Percentiles rank a stretch among this genome's conserved stretches.
These are phyloP conservation scores for Rhodeus uyekii DNA, from an alignment of 2,797 vertebrate genomes.

Conservation along the genomic window DNA sequence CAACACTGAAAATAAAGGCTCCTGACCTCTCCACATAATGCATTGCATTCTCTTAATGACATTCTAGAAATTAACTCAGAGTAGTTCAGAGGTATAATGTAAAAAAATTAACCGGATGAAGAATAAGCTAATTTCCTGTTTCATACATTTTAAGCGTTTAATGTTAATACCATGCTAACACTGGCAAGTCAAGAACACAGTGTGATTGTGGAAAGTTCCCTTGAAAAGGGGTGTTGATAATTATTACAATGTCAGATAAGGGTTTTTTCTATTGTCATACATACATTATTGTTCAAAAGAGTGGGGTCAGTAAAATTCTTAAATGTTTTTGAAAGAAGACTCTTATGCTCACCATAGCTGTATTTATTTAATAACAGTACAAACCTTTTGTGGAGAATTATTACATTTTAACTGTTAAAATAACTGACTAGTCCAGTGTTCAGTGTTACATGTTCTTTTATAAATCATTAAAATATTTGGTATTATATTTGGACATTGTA, in stretches of 20 bases:
- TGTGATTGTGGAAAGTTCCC: not conserved
- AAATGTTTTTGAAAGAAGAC: not conserved
- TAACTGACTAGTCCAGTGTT: not conserved
- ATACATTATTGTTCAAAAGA: not conserved
- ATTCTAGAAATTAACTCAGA: not conserved
- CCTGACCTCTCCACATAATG: not conserved
- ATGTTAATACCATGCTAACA: slow-evolving; percentile 3
- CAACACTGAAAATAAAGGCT: slow-evolving; percentile 13
- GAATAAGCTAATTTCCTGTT: slow-evolving; percentile 6
- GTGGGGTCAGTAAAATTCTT: not conserved
- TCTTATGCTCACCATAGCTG: not conserved
- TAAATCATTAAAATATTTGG: not conserved
- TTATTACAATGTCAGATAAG: not conserved
- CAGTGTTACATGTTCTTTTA: not conserved
- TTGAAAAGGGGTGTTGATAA: not conserved
- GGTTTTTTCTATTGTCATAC: not conserved
- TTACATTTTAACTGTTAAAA: not conserved
- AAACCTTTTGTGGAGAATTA: not conserved
- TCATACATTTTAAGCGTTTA: slow-evolving; percentile 12
- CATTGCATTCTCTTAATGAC: not conserved
- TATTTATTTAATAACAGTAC: not conserved
- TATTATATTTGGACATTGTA: no score
- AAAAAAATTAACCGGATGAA: not conserved
- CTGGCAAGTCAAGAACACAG: not conserved
- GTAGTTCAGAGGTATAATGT: not conserved